Percentiles rank a stretch among this genome's conserved stretches.
These are phyloP conservation scores for Psittacus erithacus DNA, from an alignment of 2,113 vertebrate genomes.

Conservation along the genomic window DNA sequence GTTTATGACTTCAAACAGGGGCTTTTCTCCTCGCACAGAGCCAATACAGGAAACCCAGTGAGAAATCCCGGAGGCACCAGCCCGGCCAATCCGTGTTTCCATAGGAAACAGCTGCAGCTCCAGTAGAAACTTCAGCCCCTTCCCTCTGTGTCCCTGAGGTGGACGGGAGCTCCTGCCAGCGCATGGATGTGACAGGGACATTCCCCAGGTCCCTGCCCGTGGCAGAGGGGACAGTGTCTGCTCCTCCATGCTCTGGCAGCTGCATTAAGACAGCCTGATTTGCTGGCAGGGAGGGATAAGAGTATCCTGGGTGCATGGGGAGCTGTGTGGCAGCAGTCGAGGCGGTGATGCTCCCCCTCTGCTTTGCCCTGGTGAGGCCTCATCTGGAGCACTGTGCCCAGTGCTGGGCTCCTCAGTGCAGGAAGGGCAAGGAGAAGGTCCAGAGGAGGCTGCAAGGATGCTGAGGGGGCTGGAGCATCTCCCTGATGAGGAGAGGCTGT, in stretches of 20 bases:
- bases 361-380: background rate
- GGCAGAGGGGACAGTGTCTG: background rate
- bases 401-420: background rate
- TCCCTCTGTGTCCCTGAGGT: background rate
- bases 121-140: background rate
- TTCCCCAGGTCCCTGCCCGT: background rate
- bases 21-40: background rate
- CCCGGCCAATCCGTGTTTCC: background rate
- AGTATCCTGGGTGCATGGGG: background rate
- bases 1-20: background rate
- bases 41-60: background rate
- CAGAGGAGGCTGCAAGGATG: background rate
- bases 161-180: background rate
- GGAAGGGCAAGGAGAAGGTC: background rate
- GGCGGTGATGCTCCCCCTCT: background rate
- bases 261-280: background rate
- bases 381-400: background rate
- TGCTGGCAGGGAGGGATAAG: background rate
- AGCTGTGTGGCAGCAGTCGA: background rate
- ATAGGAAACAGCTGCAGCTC: slow-evolving; percentile 34
- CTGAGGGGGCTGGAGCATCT: background rate
- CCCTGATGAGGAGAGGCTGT: background rate
- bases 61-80: background rate
- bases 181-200: accelerated
- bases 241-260: background rate